phyloP scores from a whole-genome alignment of 2,888 invertebrate species.

The Cryptosula pallasiana region DNA sequence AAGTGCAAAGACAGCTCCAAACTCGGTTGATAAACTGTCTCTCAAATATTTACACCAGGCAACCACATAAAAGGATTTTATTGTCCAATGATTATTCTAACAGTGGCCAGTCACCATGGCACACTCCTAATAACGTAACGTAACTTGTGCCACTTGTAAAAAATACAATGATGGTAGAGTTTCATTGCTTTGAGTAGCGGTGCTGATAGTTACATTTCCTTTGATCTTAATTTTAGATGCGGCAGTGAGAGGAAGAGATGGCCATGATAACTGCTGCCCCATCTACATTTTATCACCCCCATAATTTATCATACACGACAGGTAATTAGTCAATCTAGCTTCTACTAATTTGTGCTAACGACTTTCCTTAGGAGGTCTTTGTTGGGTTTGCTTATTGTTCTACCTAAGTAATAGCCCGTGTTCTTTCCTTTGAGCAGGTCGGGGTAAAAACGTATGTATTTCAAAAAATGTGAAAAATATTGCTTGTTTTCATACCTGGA shows the following conservation, averaged over 20 bases:
- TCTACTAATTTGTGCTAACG: conserved; percentile 2
- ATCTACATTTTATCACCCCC: conserved; percentile 15
- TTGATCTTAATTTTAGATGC: too few species aligned
- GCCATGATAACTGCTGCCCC: not conserved
- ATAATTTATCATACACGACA: conserved; percentile 8
- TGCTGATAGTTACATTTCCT: not conserved
- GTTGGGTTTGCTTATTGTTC: too few species aligned
- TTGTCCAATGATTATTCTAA: not conserved
- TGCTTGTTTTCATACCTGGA: not conserved
- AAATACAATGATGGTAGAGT: too few species aligned
- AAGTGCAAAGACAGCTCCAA: not conserved
- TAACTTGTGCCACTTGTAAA: not conserved
- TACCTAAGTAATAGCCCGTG: too few species aligned
- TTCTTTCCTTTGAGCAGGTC: too few species aligned
- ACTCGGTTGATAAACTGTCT: too few species aligned
- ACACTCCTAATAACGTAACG: not conserved
- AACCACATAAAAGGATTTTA: not conserved
- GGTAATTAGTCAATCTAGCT: conserved; percentile 13
- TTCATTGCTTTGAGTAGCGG: not conserved
- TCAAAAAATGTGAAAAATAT: too few species aligned
- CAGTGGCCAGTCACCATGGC: not conserved
- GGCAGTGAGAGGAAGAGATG: not conserved
- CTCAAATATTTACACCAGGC: not conserved
- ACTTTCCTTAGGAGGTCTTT: too few species aligned
- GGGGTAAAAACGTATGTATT: too few species aligned